Conservation (phyloP, 2,113 vertebrate genomes). For the Ahaetulla prasina region DNA sequence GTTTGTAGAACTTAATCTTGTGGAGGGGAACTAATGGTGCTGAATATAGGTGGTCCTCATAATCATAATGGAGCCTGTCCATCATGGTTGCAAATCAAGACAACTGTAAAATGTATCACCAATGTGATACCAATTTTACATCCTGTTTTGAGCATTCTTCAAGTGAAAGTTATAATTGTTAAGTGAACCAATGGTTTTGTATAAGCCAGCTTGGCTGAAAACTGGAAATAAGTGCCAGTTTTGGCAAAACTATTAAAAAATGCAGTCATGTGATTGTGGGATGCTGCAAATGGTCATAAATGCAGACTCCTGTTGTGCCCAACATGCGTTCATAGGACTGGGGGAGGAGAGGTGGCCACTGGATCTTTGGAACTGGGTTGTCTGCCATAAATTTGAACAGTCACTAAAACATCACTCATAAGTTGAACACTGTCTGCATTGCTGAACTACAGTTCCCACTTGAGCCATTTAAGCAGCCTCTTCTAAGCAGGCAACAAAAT, state of each 20-base stretch:
- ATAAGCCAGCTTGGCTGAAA: background rate
- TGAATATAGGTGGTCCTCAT: background rate
- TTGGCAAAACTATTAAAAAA: background rate
- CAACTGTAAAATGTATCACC: background rate
- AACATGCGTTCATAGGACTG: background rate
- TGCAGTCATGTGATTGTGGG: background rate
- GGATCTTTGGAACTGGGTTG: background rate
- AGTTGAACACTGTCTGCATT: background rate
- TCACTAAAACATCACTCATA: background rate
- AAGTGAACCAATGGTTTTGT: background rate
- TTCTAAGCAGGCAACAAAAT: background rate
- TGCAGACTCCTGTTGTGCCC: background rate
- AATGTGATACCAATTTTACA: background rate
- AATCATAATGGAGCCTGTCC: background rate
- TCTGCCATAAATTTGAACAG: background rate
- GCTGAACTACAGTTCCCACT: background rate
- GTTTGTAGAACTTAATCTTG: background rate
- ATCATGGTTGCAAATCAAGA: background rate
- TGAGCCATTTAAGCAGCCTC: background rate
- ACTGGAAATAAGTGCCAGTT: background rate
- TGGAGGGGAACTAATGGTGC: background rate
- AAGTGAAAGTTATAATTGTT: background rate
- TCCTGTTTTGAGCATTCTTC: background rate
- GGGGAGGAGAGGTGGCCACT: background rate
- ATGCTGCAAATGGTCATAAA: background rate